phyloP scores from a whole-genome alignment of 2,888 invertebrate species.

The Callimorpha dominula region DNA sequence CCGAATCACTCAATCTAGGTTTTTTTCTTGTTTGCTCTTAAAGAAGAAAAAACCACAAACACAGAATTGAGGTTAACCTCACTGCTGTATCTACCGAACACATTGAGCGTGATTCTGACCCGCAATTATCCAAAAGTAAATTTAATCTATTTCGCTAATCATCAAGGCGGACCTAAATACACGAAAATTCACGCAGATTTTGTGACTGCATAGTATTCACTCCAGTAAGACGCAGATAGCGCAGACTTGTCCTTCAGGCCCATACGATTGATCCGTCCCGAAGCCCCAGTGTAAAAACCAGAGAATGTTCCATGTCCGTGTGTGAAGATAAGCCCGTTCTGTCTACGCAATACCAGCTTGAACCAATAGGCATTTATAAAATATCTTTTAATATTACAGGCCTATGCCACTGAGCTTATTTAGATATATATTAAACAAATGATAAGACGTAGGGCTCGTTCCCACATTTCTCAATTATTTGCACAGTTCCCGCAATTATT shows the following conservation, averaged over 20 bases:
- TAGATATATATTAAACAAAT: neutral
- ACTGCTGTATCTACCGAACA: too few relatives aligned
- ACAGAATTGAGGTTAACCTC: too few relatives aligned
- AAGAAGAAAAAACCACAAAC: too few relatives aligned
- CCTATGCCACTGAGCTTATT: neutral
- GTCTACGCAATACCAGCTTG: neutral
- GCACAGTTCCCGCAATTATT: too few relatives aligned
- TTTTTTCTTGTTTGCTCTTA: too few relatives aligned
- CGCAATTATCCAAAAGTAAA: neutral
- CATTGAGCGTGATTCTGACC: neutral
- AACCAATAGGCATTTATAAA: neutral
- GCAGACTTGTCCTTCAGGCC: too few relatives aligned
- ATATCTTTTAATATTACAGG: neutral
- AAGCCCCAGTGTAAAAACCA: neutral
- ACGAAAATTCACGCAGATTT: neutral
- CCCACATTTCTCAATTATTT: neutral
- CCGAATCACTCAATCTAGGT: neutral
- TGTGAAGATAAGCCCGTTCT: neutral
- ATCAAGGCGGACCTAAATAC: neutral
- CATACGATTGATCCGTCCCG: neutral
- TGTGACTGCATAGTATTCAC: too few relatives aligned
- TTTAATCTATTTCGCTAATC: neutral
- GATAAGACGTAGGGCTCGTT: neutral
- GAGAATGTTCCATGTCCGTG: neutral
- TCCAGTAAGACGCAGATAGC: too few relatives aligned